Base-by-base conservation (phyloP, 2,888 invertebrate genomes). In the Sphinx pinastri region DNA sequence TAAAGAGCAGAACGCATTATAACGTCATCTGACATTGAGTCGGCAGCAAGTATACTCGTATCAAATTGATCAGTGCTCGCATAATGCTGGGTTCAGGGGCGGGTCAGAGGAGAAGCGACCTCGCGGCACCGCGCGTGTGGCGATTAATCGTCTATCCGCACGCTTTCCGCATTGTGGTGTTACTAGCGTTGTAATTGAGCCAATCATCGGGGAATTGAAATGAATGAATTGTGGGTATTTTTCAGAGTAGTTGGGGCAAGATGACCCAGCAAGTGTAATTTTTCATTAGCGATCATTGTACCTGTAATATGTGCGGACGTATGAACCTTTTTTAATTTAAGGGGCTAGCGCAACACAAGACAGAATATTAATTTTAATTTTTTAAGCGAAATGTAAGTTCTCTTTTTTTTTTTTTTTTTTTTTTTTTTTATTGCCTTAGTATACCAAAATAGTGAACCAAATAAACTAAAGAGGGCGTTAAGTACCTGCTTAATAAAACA, bases 71-170 rank as follows among this genome's bases (percentile, higher is more conserved):
- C 63, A 69, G 54, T 49, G 16, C 45, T 38, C 19, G 45, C 67
- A 31, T 68, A 59, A 71, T 69, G 66, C 19, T 12, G 54, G 69
- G 69, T 69, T 67, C 69, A 71, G 71, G 59, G 60, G 38, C 52
- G 69, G 54, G 67, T 60, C 71, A 67, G 51, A n/a, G 59, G 49
- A 47, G 16, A 19, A 55, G 66, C 49, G 69, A 47, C 69, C 66
- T 70, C 52, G 57, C 52, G 7, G 31, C 51, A 16, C 47, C 11
- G n/a, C 38, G 10, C 54, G 54, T 19, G 13, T 19, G 49, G 0
- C 16, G 11, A 47, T 49, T 63, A 51, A 58, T 51, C 31, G 58
- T 25, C 45, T 11, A 49, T 51, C n/a, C 16, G 45, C 54, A 11
- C 16, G 52, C 52, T 54, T 67, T 54, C 67, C 67, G 63, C 63